These are phyloP conservation scores for Morone chrysops DNA, from an alignment of 2,113 vertebrate species.

Conservation along the genomic window DNA sequence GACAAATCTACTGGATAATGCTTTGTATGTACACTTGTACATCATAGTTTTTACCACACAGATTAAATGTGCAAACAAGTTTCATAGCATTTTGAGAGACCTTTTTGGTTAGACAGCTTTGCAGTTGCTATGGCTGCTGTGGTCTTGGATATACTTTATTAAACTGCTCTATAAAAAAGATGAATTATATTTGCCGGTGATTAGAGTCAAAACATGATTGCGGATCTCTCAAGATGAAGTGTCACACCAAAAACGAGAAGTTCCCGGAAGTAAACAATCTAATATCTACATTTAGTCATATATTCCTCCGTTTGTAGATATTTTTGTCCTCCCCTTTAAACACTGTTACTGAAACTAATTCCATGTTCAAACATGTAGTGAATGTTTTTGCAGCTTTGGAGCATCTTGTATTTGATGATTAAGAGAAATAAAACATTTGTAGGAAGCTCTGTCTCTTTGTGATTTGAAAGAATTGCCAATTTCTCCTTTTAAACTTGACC, in stretches of 20 bases:
- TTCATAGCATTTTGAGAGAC: background rate
- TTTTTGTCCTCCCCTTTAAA: background rate
- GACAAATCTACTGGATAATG: background rate
- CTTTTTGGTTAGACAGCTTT: background rate
- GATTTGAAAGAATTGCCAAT: constrained; percentile 7
- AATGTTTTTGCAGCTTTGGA: constrained; percentile 30
- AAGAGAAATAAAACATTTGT: constrained; percentile 57
- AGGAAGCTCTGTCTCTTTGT: constrained; percentile 30
- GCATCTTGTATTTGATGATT: constrained; percentile 40
- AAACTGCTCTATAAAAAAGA: background rate
- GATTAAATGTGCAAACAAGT: background rate
- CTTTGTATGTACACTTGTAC: background rate
- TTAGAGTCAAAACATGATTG: background rate
- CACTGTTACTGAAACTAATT: background rate
- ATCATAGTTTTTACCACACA: background rate
- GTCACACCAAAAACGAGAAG: background rate
- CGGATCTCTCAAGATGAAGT: background rate
- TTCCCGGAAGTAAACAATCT: background rate
- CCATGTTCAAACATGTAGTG: background rate
- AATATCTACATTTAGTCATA: background rate
- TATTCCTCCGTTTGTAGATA: background rate
- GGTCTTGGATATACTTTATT: background rate
- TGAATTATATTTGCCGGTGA: background rate
- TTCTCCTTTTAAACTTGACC: background rate
- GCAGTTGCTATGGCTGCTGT: background rate